Conservation (phyloP, 2,888 invertebrate species). For the Coelopa pilipes region DNA sequence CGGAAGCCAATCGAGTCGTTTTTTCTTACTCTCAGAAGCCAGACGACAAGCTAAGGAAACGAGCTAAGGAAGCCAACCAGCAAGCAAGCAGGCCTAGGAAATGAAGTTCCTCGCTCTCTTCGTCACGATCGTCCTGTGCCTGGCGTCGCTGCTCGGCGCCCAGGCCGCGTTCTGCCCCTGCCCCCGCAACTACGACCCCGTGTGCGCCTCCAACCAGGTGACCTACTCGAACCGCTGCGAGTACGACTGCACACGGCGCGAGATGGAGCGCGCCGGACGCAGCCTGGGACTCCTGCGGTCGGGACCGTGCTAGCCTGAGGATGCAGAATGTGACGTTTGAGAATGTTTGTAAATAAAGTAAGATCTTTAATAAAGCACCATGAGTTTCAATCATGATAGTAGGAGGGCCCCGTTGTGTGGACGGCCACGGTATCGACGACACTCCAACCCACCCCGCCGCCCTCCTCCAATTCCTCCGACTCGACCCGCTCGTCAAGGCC, state of each 20-base stretch:
- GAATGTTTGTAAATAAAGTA: no score
- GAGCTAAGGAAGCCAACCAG: background rate
- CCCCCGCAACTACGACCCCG: constrained; percentile 56
- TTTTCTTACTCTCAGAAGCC: background rate
- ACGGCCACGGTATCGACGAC: no score
- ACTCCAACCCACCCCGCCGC: no score
- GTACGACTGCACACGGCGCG: constrained; percentile 52
- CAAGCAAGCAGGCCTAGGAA: background rate
- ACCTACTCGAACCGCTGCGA: constrained; percentile 58
- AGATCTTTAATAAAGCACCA: no score
- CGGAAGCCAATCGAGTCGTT: no score
- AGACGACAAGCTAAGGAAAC: background rate
- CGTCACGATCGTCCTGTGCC: constrained; percentile 26
- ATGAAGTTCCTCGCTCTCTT: constrained; percentile 44
- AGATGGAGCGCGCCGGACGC: constrained; percentile 52
- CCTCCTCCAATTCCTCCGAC: no score
- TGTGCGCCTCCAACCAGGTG: constrained; percentile 54
- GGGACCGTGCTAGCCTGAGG: constrained; percentile 51
- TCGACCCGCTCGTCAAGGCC: no score
- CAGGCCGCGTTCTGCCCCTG: constrained; percentile 53
- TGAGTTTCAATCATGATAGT: no score
- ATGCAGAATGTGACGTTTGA: background rate
- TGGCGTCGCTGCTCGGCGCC: constrained; percentile 11
- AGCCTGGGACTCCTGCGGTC: constrained; percentile 49
- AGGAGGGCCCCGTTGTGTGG: no score